Conservation (phyloP, 2,888 invertebrate species). For the Brachycybe producta region DNA sequence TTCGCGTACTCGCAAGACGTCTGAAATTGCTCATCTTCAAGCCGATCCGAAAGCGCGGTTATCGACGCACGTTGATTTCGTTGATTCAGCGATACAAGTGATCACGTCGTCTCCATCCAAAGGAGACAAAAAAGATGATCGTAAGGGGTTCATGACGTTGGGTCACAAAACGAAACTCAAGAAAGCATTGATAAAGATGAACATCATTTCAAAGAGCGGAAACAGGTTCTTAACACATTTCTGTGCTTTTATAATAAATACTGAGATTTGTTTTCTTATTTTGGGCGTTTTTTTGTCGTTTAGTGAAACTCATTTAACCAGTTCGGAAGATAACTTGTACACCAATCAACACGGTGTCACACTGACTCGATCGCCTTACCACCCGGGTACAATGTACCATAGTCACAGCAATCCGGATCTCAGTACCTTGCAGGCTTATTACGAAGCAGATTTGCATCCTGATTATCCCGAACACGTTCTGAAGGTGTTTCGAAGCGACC, state of each 20-base stretch:
- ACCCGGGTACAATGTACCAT: conserved; percentile 49
- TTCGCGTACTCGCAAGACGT: conserved; percentile 47
- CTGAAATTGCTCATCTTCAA: conserved; percentile 53
- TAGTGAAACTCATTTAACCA: conserved; percentile 25
- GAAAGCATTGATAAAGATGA: conserved; percentile 73
- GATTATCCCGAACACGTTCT: conserved; percentile 94
- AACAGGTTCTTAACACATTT: conserved; percentile 21
- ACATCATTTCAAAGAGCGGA: conserved; percentile 40
- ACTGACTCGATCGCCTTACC: conserved; percentile 18
- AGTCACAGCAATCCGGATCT: conserved; percentile 83
- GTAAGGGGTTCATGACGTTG: conserved; percentile 64
- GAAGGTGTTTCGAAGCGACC: conserved; percentile 85
- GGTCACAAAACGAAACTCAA: conserved; percentile 73
- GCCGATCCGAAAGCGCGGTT: conserved; percentile 57
- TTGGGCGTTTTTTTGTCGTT: background rate
- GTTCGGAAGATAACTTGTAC: conserved; percentile 25
- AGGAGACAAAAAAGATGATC: conserved; percentile 35
- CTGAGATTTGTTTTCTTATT: background rate
- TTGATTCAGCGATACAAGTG: conserved; percentile 12
- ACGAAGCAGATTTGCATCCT: conserved; percentile 32
- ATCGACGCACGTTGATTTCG: conserved; percentile 55
- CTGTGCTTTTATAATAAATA: background rate
- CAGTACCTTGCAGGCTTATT: conserved; percentile 22
- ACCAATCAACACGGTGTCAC: conserved; percentile 19
- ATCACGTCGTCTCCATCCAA: conserved; percentile 31